Percentiles rank a stretch among this genome's conserved stretches.
Evolutionary conservation across 2,888 invertebrate species (phyloP).

Genomic region (Xanthia icteritia): DNA sequence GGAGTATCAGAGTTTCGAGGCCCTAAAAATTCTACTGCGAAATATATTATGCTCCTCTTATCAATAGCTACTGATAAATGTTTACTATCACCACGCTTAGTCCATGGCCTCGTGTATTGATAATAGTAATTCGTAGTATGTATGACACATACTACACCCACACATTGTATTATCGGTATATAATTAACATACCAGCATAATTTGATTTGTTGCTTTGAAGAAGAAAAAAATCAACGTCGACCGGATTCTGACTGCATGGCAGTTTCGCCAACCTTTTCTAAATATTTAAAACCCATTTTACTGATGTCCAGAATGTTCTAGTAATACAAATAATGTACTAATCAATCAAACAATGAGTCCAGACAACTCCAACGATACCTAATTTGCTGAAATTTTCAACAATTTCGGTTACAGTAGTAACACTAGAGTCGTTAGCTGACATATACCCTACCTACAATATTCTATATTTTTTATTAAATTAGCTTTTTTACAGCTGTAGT

Average conservation of each 20-base stretch:
- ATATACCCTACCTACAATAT: too few species aligned
- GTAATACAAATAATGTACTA: background rate
- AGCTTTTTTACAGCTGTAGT: too few species aligned
- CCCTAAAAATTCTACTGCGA: slow-evolving; percentile 14
- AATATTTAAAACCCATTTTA: background rate
- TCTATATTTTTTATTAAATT: too few species aligned
- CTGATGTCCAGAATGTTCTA: background rate
- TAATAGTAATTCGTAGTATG: slow-evolving; percentile 21
- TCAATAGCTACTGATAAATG: slow-evolving; percentile 42
- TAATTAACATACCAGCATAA: background rate
- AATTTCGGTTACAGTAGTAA: too few species aligned
- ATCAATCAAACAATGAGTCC: background rate
- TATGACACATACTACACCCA: slow-evolving; percentile 22
- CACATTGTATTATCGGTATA: background rate
- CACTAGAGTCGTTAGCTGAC: too few species aligned
- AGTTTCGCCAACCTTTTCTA: background rate
- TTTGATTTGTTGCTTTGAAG: background rate
- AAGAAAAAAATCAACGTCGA: background rate
- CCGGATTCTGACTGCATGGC: background rate
- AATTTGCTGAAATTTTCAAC: background rate
- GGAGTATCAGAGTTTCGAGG: background rate
- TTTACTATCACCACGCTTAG: slow-evolving; percentile 10
- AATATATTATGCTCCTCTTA: slow-evolving; percentile 25
- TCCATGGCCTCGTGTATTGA: slow-evolving; percentile 14
- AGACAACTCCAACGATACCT: background rate